Evolutionary conservation across 2,888 invertebrate genomes (phyloP).

Genomic region (Lithosia quadra): DNA sequence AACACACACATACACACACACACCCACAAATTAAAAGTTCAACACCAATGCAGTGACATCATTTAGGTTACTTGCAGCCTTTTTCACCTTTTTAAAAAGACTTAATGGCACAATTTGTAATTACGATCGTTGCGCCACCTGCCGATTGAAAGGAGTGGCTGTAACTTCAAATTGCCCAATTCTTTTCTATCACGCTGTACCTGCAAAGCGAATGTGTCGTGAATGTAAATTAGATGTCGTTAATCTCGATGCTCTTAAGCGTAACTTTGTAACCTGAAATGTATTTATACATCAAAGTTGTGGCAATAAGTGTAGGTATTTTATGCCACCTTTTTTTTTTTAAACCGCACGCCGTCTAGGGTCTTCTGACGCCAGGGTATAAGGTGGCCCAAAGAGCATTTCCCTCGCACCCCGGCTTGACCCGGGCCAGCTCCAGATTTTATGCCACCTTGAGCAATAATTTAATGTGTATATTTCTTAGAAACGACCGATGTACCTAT

Average conservation of each 20-base stretch:
- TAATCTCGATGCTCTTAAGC: not conserved
- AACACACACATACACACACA: not conserved
- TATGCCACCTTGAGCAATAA: no score
- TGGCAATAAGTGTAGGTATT: no score
- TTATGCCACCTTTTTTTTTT: no score
- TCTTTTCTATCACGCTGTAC: not conserved
- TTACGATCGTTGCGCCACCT: not conserved
- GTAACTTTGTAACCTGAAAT: constrained; percentile 3
- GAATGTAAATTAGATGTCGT: not conserved
- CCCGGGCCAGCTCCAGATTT: no score
- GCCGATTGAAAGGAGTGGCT: not conserved
- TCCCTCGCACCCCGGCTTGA: no score
- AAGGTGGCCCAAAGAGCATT: no score
- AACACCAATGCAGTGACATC: no score
- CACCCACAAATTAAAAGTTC: no score
- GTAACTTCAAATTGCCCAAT: not conserved
- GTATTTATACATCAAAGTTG: not conserved
- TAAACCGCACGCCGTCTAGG: no score
- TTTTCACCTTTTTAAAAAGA: not conserved
- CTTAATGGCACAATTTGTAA: not conserved
- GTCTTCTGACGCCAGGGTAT: no score
- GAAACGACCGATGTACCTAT: not conserved
- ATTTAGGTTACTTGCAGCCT: no score
- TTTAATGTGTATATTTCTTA: not conserved
- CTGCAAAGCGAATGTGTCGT: not conserved